Conservation (phyloP, 2,888 invertebrate genomes). For the Drosophila suboccidentalis region DNA sequence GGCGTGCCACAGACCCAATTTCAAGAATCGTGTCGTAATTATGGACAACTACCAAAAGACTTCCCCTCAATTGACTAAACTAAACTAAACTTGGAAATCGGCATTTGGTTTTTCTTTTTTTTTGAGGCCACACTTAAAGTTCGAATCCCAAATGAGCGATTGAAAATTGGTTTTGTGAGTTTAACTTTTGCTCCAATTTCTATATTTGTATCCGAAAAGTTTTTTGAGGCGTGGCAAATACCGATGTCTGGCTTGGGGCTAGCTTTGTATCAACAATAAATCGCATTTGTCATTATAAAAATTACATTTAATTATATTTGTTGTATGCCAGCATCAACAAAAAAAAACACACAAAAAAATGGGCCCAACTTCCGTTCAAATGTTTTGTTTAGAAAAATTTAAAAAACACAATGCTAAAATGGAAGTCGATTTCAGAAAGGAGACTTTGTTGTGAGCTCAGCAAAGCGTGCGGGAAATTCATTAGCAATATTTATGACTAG, state of each 20-base stretch:
- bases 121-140: conserved; percentile 29
- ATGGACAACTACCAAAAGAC: conserved; percentile 15
- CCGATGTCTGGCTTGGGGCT: conserved; percentile 4
- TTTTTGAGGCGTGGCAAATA: conserved; percentile 32
- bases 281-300: conserved; percentile 78
- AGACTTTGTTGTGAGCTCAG: conserved; percentile 63
- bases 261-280: conserved; percentile 34
- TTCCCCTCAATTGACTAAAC: conserved; percentile 3
- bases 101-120: conserved; percentile 16
- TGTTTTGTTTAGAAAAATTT: conserved; percentile 20
- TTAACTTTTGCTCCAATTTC: conserved; percentile 31
- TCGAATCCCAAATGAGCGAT: conserved; percentile 28
- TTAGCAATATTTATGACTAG: conserved; percentile 80
- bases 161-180: conserved; percentile 45
- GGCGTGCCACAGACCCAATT: conserved; percentile 56
- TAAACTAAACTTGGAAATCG: conserved; percentile 11
- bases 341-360: conserved; percentile 48
- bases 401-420: conserved; percentile 49
- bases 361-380: conserved; percentile 75
- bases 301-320: conserved; percentile 81
- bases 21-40: conserved; percentile 55
- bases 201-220: conserved; percentile 1
- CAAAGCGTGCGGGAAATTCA: conserved; percentile 83
- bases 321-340: conserved; percentile 45
- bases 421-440: conserved; percentile 56